These are phyloP conservation scores for Micrasema longulum DNA, from an alignment of 1,140 invertebrate genomes.

Conservation along the genomic window DNA sequence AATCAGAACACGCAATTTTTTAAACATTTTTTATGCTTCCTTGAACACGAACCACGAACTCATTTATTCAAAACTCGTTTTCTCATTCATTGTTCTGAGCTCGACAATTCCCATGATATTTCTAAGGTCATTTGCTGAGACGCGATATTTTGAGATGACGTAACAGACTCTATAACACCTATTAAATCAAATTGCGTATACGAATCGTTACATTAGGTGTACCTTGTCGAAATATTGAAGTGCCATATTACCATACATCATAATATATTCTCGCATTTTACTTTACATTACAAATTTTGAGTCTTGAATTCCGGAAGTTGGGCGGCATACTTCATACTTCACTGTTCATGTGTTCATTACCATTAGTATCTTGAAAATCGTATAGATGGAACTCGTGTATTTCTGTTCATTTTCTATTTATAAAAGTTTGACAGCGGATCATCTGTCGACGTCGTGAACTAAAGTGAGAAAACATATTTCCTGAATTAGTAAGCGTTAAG, in stretches of 20 bases:
- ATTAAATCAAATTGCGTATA: not conserved
- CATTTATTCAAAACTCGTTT: constrained; percentile 42
- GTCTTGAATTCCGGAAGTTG: constrained; percentile 23
- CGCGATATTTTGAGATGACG: constrained; percentile 23
- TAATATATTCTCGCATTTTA: not conserved
- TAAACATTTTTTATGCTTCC: constrained; percentile 37
- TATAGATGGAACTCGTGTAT: constrained; percentile 23
- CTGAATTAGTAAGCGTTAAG: constrained; percentile 20
- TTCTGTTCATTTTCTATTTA: constrained; percentile 17
- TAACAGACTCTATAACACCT: constrained; percentile 3
- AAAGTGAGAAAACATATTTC: constrained; percentile 13
- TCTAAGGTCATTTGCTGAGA: constrained; percentile 39
- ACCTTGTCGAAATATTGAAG: constrained; percentile 9
- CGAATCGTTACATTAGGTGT: not conserved
- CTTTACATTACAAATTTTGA: not conserved
- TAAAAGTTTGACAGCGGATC: constrained; percentile 29
- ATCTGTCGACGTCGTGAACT: not conserved
- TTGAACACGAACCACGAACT: constrained; percentile 34
- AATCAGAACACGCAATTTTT: not conserved
- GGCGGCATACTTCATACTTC: not conserved
- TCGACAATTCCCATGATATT: constrained; percentile 35
- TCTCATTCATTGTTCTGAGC: constrained; percentile 34
- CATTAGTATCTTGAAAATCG: constrained; percentile 11
- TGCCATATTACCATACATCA: not conserved
- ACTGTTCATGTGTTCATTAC: too few relatives aligned